phyloP scores from a whole-genome alignment of 2,888 invertebrate genomes.

The Limnephilus auricula region DNA sequence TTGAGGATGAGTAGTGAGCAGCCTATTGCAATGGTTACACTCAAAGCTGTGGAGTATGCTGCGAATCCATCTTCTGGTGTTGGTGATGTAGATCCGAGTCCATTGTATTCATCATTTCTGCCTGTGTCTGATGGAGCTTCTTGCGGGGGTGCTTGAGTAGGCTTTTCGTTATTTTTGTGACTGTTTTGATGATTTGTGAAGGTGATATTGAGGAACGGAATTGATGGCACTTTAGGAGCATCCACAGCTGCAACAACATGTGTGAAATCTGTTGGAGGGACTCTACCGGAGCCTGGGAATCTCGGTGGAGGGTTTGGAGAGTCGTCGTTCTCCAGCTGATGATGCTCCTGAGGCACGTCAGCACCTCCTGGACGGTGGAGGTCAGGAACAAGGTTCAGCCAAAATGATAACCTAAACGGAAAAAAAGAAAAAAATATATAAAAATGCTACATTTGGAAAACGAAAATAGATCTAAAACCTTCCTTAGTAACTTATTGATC shows the following conservation, averaged over 20 bases:
- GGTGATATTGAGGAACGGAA: constrained; percentile 74
- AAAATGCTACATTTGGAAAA: neutral
- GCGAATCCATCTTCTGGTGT: constrained; percentile 93
- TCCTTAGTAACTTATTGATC: neutral
- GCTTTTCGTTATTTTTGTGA: constrained; percentile 70
- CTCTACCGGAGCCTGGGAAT: constrained; percentile 80
- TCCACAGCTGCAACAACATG: constrained; percentile 74
- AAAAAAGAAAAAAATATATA: constrained; percentile 5
- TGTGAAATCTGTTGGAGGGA: constrained; percentile 76
- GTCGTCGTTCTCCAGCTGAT: constrained; percentile 88
- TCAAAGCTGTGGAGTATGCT: constrained; percentile 92
- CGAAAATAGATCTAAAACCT: no score
- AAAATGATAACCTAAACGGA: constrained; percentile 87
- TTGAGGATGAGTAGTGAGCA: constrained; percentile 94
- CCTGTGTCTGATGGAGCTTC: constrained; percentile 67
- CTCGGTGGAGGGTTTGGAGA: constrained; percentile 77
- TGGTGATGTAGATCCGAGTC: constrained; percentile 75
- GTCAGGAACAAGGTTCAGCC: constrained; percentile 96
- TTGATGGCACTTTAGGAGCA: constrained; percentile 69
- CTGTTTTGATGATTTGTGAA: constrained; percentile 74
- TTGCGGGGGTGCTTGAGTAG: constrained; percentile 70
- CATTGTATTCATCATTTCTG: constrained; percentile 68
- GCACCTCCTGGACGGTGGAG: constrained; percentile 92
- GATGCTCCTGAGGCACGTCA: constrained; percentile 90
- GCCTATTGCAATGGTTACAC: constrained; percentile 96